Conservation (phyloP, 1,140 invertebrate genomes). For the Listronotus oregonensis region DNA sequence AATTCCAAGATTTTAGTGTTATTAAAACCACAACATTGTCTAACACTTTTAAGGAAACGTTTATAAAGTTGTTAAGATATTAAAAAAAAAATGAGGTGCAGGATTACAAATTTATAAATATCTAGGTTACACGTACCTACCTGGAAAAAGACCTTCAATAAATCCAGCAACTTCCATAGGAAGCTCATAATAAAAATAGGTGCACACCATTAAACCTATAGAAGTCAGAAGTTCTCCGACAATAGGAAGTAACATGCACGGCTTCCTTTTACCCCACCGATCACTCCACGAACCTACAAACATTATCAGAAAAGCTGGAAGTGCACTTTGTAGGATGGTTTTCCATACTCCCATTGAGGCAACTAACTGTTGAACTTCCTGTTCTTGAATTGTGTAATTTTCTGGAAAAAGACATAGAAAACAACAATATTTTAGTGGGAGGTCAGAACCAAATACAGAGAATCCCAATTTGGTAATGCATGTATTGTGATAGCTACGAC, state of each 20-base stretch:
- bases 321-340: constrained; percentile 73
- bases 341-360: constrained; percentile 81
- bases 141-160: constrained; percentile 75
- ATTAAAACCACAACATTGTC: no score
- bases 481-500: no score
- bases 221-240: constrained; percentile 79
- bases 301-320: constrained; percentile 76
- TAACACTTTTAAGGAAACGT: no score
- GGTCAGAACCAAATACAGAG: no score
- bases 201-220: constrained; percentile 77
- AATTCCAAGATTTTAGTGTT: no score
- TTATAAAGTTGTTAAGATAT: no score
- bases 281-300: constrained; percentile 82
- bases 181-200: constrained; percentile 76
- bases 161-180: constrained; percentile 78
- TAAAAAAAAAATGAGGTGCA: no score
- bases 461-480: no score
- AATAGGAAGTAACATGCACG: constrained; percentile 82
- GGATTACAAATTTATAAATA: no score
- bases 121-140: not conserved
- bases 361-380: constrained; percentile 70
- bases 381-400: constrained; percentile 73
- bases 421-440: no score
- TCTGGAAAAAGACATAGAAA: constrained; percentile 42
- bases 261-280: constrained; percentile 74